phyloP scores from a whole-genome alignment of 2,888 invertebrate species.

The Drosophila buzzatii region DNA sequence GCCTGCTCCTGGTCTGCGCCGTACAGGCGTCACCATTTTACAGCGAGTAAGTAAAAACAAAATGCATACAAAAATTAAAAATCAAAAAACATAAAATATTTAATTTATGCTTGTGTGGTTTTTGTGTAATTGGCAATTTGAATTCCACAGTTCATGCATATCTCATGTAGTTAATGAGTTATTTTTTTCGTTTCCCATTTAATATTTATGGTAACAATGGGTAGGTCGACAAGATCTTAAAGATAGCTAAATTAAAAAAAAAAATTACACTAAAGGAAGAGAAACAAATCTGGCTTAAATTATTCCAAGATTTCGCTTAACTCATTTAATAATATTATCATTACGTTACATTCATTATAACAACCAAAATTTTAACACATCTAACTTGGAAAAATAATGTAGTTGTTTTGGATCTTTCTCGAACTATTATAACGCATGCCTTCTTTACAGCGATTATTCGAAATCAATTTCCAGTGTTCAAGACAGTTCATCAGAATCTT shows the following conservation, averaged over 20 bases:
- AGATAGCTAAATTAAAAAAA: background rate
- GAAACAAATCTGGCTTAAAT: background rate
- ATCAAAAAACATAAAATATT: constrained; percentile 3
- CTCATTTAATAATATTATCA: background rate
- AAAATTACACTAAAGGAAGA: background rate
- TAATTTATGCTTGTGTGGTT: constrained; percentile 39
- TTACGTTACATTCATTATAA: background rate
- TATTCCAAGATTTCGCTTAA: background rate
- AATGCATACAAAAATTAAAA: background rate
- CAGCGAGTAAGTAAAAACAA: constrained; percentile 67
- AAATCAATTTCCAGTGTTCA: constrained; percentile 1
- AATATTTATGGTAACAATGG: background rate
- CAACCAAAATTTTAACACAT: background rate
- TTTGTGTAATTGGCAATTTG: constrained; percentile 33
- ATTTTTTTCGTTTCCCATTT: background rate
- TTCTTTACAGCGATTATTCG: constrained; percentile 34
- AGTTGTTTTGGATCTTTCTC: background rate
- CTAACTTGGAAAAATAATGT: background rate
- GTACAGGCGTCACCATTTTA: constrained; percentile 67
- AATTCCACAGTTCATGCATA: constrained; percentile 38
- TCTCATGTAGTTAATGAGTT: constrained; percentile 20
- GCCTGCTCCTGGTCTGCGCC: constrained; percentile 57
- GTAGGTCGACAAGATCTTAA: background rate
- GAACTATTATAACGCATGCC: constrained; percentile 21
- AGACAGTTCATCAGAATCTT: background rate